A percentile compares a stretch with the other conserved stretches of the same genome.
Evolutionary conservation across 1,140 invertebrate genomes (phyloP).

Genomic region (Drosophila nebulosa): DNA sequence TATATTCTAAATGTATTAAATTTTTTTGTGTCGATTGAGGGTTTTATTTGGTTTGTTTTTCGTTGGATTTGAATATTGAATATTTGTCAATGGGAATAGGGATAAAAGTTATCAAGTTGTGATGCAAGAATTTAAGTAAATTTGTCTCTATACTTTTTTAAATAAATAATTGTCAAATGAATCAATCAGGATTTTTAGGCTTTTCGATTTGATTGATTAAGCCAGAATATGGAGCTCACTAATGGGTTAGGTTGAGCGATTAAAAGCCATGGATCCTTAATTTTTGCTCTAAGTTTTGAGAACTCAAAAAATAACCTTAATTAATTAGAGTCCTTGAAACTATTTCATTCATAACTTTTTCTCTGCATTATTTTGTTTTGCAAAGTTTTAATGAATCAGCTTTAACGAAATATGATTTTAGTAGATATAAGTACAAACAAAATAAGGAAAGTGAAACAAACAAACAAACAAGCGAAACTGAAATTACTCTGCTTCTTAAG

Average conservation of each 20-base stretch:
- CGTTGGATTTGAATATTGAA: neutral
- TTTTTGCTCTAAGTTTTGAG: too few relatives aligned
- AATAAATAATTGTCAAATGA: neutral
- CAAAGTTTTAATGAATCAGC: conserved; percentile 7
- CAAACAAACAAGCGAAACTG: neutral
- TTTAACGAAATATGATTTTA: neutral
- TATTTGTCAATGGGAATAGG: conserved; percentile 8
- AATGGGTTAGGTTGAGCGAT: too few relatives aligned
- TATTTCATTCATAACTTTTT: neutral
- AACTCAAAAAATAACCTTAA: neutral
- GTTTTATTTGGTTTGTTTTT: neutral
- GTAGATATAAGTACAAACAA: neutral
- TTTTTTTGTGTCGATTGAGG: neutral
- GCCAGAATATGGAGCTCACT: neutral
- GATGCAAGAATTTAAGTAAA: neutral
- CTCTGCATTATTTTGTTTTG: neutral
- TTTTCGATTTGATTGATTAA: neutral
- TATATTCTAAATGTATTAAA: conserved; percentile 40
- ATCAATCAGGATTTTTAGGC: neutral
- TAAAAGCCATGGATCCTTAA: too few relatives aligned
- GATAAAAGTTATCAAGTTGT: neutral
- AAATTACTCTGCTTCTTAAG: neutral
- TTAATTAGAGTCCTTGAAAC: neutral
- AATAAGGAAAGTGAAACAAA: neutral
- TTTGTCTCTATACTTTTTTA: neutral